phyloP scores from a whole-genome alignment of 2,113 vertebrate species.

The Rattus rattus region DNA sequence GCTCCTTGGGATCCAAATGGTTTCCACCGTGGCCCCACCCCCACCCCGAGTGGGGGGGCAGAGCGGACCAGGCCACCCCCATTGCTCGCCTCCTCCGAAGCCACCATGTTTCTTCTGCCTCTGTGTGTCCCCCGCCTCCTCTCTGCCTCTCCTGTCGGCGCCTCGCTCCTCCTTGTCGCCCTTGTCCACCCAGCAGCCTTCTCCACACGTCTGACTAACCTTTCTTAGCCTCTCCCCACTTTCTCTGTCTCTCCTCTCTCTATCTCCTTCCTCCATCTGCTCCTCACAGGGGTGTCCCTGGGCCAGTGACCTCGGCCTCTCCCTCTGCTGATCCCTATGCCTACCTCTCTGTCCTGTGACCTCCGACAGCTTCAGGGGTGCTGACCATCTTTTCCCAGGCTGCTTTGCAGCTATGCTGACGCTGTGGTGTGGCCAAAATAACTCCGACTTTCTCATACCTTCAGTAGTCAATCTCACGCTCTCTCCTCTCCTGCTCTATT shows the following conservation, averaged over 20 bases:
- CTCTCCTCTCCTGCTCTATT: constrained; percentile 69
- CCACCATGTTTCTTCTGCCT: constrained; percentile 65
- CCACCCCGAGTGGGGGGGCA: neutral
- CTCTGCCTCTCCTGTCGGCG: constrained; percentile 85
- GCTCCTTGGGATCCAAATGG: constrained; percentile 69
- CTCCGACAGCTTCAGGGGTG: constrained; percentile 63
- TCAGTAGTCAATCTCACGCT: constrained; percentile 66
- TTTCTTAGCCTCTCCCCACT: constrained; percentile 58
- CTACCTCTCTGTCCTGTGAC: constrained; percentile 70
- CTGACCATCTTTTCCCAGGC: constrained; percentile 75
- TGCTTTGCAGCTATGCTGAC: constrained; percentile 74
- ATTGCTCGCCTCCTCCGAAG: constrained; percentile 58
- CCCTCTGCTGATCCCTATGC: constrained; percentile 72
- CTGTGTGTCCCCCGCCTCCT: constrained; percentile 78
- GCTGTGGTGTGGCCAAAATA: constrained; percentile 74
- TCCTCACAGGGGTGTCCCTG: constrained; percentile 79
- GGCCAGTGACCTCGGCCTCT: constrained; percentile 75
- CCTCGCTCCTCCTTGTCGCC: constrained; percentile 66
- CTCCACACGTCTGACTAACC: constrained; percentile 75
- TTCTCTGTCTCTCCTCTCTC: constrained; percentile 36
- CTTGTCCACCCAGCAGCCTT: constrained; percentile 67
- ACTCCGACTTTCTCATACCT: constrained; percentile 72
- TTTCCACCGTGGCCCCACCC: constrained; percentile 51
- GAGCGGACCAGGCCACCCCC: constrained; percentile 53
- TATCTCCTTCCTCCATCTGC: constrained; percentile 78